These are phyloP conservation scores for Lamprologus speciosus DNA, from an alignment of 2,113 vertebrate genomes.

Conservation along the genomic window DNA sequence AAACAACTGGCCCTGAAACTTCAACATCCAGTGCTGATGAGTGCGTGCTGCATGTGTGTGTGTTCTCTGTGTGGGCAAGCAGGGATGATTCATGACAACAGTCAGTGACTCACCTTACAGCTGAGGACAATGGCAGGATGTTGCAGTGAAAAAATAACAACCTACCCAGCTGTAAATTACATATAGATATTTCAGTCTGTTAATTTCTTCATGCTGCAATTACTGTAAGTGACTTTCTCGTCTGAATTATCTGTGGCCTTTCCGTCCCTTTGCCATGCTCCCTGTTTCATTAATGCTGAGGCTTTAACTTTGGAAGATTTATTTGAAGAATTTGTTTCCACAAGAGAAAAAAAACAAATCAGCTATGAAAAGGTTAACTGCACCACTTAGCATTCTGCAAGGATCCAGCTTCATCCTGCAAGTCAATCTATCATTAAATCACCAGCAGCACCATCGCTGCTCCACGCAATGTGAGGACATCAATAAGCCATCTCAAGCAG, in stretches of 20 bases:
- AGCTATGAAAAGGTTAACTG: no score
- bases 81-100: slow-evolving; percentile 10
- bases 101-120: slow-evolving; percentile 23
- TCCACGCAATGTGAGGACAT: no score
- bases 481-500: no score
- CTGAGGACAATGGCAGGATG: neutral
- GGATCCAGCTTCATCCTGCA: no score
- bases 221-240: neutral
- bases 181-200: neutral
- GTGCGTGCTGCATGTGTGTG: neutral
- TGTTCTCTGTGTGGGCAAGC: neutral
- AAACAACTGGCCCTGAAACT: slow-evolving; percentile 1
- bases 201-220: neutral
- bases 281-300: neutral
- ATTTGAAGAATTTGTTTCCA: no score
- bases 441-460: no score
- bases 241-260: neutral
- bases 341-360: no score
- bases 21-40: neutral
- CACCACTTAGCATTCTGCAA: no score
- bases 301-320: neutral
- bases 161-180: neutral
- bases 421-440: no score
- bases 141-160: neutral
- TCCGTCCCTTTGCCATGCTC: neutral